Conservation (phyloP, 64 coral and sea anemone species). For the Montipora capricornis region DNA sequence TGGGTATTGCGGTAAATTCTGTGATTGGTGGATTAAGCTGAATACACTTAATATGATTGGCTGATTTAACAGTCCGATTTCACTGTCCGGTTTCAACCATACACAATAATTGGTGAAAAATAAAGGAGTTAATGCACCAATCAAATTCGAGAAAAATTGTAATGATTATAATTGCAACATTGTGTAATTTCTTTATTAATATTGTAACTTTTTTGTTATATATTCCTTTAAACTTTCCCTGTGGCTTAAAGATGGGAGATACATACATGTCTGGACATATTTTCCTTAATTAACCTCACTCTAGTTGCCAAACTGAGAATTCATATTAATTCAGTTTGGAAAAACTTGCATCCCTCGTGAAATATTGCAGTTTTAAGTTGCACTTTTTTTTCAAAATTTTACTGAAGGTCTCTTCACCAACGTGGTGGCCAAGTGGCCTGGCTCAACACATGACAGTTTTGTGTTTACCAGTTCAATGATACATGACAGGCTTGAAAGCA, state of each 20-base stretch:
- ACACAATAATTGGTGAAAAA: no score
- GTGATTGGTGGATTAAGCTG: no score
- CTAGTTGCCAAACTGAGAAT: not conserved
- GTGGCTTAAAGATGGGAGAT: not conserved
- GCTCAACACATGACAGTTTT: conserved; percentile 2
- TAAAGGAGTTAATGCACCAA: not conserved
- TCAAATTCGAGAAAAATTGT: not conserved
- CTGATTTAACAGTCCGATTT: no score
- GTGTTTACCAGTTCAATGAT: not conserved
- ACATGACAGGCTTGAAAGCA: not conserved
- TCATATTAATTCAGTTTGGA: not conserved
- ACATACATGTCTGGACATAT: not conserved
- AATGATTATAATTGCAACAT: no score
- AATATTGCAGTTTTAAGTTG: not conserved
- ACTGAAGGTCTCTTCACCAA: not conserved
- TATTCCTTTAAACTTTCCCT: not conserved
- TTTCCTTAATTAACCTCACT: not conserved
- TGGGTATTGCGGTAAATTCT: no score
- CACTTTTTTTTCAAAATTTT: not conserved
- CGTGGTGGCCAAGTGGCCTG: not conserved
- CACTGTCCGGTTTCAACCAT: no score
- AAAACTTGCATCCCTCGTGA: not conserved
- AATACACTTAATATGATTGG: no score
- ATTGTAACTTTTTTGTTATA: not conserved
- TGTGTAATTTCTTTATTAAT: no score